A percentile compares a stretch with the other conserved stretches of the same genome.
Conservation (phyloP, 2,888 invertebrate species). For the Coecobrya sp. region DNA sequence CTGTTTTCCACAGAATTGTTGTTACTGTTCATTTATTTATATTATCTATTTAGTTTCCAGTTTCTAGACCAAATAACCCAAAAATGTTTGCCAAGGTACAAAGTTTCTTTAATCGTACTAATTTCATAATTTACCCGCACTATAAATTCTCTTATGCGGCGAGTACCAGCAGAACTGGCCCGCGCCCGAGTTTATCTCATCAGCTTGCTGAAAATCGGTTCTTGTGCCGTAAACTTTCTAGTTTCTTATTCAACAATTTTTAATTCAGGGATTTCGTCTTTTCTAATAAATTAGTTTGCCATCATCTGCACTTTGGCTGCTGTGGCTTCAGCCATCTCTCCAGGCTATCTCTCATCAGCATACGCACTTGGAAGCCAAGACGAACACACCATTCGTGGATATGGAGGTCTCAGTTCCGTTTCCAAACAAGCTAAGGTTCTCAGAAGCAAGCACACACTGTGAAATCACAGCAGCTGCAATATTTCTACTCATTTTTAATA, state of each 20-base stretch:
- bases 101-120: conserved; percentile 14
- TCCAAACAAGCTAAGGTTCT: conserved; percentile 81
- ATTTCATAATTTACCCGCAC: conserved; percentile 25
- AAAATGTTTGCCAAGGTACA: conserved; percentile 71
- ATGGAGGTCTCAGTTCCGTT: conserved; percentile 81
- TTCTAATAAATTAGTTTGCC: conserved; percentile 70
- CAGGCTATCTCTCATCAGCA: conserved; percentile 74
- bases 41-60: conserved; percentile 5
- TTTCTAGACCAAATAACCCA: conserved; percentile 4
- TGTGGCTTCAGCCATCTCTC: conserved; percentile 76
- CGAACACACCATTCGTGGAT: conserved; percentile 81
- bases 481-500: not conserved
- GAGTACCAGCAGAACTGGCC: conserved; percentile 28
- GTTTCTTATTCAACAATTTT: not conserved
- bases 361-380: conserved; percentile 79
- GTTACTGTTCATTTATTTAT: not conserved
- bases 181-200: not conserved
- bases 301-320: conserved; percentile 77
- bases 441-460: not conserved
- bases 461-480: conserved; percentile 16
- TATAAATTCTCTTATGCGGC: not conserved
- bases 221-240: not conserved
- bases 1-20: not conserved
- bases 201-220: too few species aligned
- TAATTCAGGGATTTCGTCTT: conserved; percentile 34